Percentiles rank a stretch among this genome's conserved stretches.
phyloP scores from a whole-genome alignment of 1,140 invertebrate species.

The Brachionus rubens region DNA sequence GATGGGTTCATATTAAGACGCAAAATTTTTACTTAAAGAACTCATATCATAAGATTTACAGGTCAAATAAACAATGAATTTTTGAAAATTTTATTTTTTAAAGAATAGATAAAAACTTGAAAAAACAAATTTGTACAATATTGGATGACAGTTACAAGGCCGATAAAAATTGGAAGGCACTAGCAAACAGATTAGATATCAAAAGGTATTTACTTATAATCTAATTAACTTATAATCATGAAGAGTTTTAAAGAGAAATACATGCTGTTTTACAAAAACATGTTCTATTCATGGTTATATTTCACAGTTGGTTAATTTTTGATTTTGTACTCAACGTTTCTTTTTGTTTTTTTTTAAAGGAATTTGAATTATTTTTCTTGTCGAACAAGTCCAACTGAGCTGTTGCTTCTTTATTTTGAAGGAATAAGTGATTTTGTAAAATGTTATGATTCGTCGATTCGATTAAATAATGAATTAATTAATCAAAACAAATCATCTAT shows the following conservation, averaged over 20 bases:
- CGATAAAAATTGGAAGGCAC: not conserved
- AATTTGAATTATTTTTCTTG: slow-evolving; percentile 33
- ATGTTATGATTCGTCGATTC: slow-evolving; percentile 29
- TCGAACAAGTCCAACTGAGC: slow-evolving; percentile 34
- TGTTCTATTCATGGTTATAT: not conserved
- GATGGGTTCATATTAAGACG: no score
- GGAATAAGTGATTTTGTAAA: slow-evolving; percentile 39
- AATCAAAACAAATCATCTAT: slow-evolving; percentile 24
- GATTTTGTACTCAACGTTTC: no score
- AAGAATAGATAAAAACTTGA: slow-evolving; percentile 30
- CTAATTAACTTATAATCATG: not conserved
- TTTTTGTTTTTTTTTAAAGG: slow-evolving; percentile 12
- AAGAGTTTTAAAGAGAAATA: slow-evolving; percentile 13
- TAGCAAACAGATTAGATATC: not conserved
- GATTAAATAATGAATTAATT: slow-evolving; percentile 32
- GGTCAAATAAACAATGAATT: no score
- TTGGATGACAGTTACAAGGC: not conserved
- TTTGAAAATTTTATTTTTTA: not conserved
- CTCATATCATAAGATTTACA: no score
- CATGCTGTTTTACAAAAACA: no score
- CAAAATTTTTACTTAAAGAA: no score
- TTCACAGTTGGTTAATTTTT: slow-evolving; percentile 18
- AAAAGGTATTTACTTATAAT: slow-evolving; percentile 25
- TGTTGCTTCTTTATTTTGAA: slow-evolving; percentile 38
- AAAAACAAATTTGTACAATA: slow-evolving; percentile 6